A percentile compares a stretch with the other conserved stretches of the same genome.
phyloP scores from a whole-genome alignment of 2,113 vertebrate species.

The Hemiprocne comata region DNA sequence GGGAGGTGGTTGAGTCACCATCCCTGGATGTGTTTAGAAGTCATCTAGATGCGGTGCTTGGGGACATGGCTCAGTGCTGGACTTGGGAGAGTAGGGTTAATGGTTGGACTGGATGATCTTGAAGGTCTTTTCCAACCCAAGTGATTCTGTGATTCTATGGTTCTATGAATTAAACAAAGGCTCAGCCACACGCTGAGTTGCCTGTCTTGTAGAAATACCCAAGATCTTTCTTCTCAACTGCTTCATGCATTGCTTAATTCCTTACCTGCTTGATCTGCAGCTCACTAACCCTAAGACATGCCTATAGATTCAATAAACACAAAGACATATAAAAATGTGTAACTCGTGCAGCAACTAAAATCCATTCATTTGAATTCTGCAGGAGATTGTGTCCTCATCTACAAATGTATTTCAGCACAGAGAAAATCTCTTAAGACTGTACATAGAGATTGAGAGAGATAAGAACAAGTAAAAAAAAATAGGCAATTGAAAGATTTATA shows the following conservation, averaged over 20 bases:
- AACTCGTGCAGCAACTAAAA: slow-evolving; percentile 24
- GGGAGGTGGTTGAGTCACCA: no score
- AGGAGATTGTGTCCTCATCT: not conserved
- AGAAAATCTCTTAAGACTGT: not conserved
- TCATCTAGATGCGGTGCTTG: no score
- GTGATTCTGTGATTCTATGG: no score
- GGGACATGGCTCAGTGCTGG: no score
- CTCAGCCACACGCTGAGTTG: not conserved
- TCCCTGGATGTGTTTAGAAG: no score
- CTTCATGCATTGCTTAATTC: slow-evolving; percentile 26
- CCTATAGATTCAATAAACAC: slow-evolving; percentile 7
- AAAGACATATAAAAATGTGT: not conserved
- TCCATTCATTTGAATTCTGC: slow-evolving; percentile 40
- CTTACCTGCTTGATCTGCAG: slow-evolving; percentile 20
- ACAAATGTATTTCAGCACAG: slow-evolving; percentile 5
- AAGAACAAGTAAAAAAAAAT: not conserved
- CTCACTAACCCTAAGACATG: not conserved
- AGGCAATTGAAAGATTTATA: not conserved
- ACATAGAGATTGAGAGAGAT: not conserved
- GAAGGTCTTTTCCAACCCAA: no score
- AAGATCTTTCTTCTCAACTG: not conserved
- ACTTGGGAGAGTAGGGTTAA: no score
- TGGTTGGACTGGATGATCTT: no score
- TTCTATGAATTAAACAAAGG: not conserved
- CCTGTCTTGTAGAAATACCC: not conserved